Percentiles rank a stretch among this genome's conserved stretches.
These are phyloP conservation scores for Ectemnius continuus DNA, from an alignment of 2,888 invertebrate genomes.

Conservation along the genomic window DNA sequence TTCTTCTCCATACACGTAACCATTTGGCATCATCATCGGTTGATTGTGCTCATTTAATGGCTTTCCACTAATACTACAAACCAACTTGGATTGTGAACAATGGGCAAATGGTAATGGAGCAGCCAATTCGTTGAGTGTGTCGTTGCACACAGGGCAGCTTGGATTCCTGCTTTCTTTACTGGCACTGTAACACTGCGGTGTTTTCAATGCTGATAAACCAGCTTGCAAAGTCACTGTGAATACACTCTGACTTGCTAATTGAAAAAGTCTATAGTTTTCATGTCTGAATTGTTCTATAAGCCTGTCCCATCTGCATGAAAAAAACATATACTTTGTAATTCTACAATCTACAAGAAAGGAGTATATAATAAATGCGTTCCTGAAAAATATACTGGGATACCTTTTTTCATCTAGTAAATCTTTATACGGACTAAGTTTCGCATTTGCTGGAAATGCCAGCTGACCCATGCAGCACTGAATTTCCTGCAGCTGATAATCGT, in stretches of 20 bases:
- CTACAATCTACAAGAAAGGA: neutral
- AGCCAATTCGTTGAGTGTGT: slow-evolving; percentile 92
- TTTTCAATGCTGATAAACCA: slow-evolving; percentile 94
- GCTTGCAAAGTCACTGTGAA: slow-evolving; percentile 95
- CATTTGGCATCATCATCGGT: slow-evolving; percentile 99
- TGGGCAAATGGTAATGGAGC: slow-evolving; percentile 94
- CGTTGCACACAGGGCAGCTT: slow-evolving; percentile 95
- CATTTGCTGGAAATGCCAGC: slow-evolving; percentile 93
- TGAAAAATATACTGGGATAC: slow-evolving; percentile 47
- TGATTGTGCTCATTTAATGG: slow-evolving; percentile 98
- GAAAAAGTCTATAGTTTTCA: slow-evolving; percentile 96
- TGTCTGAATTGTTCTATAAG: slow-evolving; percentile 94
- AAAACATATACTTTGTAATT: slow-evolving; percentile 9
- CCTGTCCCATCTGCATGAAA: slow-evolving; percentile 85
- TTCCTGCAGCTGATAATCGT: slow-evolving; percentile 91
- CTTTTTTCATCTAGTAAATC: slow-evolving; percentile 83
- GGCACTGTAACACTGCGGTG: slow-evolving; percentile 85
- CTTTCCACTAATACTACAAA: slow-evolving; percentile 93
- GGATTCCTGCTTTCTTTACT: slow-evolving; percentile 84
- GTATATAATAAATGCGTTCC: neutral
- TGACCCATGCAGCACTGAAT: slow-evolving; percentile 98
- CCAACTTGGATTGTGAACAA: slow-evolving; percentile 96
- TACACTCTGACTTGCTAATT: slow-evolving; percentile 93
- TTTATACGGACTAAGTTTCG: slow-evolving; percentile 84
- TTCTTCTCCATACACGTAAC: slow-evolving; percentile 96